Base-by-base conservation (phyloP, 2,888 invertebrate genomes). In the Andrena camellia region DNA sequence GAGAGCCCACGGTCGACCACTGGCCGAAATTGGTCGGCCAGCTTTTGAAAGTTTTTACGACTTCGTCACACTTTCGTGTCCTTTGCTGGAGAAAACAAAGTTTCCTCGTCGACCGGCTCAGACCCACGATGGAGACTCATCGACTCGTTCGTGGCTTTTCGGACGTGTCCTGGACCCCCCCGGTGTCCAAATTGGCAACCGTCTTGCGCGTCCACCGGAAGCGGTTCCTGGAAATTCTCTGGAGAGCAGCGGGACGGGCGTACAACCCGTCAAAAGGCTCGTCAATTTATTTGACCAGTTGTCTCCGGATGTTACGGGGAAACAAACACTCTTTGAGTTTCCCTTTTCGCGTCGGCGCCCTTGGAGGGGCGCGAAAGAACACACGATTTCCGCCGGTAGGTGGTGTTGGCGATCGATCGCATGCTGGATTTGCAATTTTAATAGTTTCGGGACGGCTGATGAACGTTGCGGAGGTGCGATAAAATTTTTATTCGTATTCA, bases 291-390 rank as follows among this genome's bases (percentile, higher is more conserved):
- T 77, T 79, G 67, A 50, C n/a, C 66, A 59, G 0, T 23, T 6
- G 59, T 33, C 10, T 13, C 17, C 62, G 71, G 57, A 52, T 20
- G 66, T 68, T 52, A 13, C 72, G 54, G 42, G 50, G 69, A 83
- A 87, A 81, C 70, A 85, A 87, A 87, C 78, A 60, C 48, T 42
- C 85, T 78, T 85, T 74, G 67, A 81, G 54, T 57, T 68, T 73
- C 10, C 57, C 60, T 7, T 42, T 72, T 83, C 59, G 60, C 59
- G 64, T 50, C 26, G 57, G 2, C 17, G 57, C 63, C 57, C 60
- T 76, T 33, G 64, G 4, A 48, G 5, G n/a, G 26, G 8, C 29
- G n/a, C 20, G 29, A 29, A 26, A 42, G 31, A 72, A 23, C 75
- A 48, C 26, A 33, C 60, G 52, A 26, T 50, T 74, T 69, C 78